Conservation (phyloP, 2,888 invertebrate species). For the Ashinkailepas kermadecensis region DNA sequence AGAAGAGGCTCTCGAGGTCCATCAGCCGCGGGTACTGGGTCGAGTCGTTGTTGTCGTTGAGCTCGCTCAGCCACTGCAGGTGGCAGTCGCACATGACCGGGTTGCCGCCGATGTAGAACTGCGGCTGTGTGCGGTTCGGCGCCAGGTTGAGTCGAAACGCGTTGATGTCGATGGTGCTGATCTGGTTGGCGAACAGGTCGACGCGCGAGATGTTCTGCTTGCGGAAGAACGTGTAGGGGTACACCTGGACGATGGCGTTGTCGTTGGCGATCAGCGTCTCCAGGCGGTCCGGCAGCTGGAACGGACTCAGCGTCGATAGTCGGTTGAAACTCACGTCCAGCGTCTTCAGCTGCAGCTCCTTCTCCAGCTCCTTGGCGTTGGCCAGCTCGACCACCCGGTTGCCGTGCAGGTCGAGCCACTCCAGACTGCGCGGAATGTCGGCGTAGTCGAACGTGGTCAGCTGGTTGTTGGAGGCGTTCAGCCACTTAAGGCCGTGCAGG, state of each 20-base stretch:
- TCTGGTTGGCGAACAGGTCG: constrained; percentile 64
- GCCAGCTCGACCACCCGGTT: constrained; percentile 55
- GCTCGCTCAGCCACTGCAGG: constrained; percentile 77
- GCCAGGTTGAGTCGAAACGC: constrained; percentile 63
- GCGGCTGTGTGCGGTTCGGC: constrained; percentile 63
- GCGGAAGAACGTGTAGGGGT: constrained; percentile 59
- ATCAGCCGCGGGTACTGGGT: constrained; percentile 71
- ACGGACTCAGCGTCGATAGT: constrained; percentile 70
- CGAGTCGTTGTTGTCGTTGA: constrained; percentile 65
- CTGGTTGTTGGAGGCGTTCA: constrained; percentile 53
- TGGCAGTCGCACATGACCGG: constrained; percentile 77
- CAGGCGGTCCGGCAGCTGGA: constrained; percentile 73
- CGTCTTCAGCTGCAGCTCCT: constrained; percentile 56
- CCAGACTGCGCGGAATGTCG: constrained; percentile 52
- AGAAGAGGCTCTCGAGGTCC: constrained; percentile 69
- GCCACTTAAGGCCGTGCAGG: constrained; percentile 42
- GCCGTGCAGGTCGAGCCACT: constrained; percentile 52
- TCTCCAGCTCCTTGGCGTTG: constrained; percentile 77
- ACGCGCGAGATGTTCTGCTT: constrained; percentile 66
- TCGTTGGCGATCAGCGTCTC: constrained; percentile 69
- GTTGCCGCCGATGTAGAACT: constrained; percentile 72
- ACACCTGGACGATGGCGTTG: constrained; percentile 52
- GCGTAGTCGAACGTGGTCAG: constrained; percentile 64
- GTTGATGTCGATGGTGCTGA: constrained; percentile 61
- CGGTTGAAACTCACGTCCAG: constrained; percentile 75